These are phyloP conservation scores for Oryzias sinensis DNA, from an alignment of 2,797 vertebrate species.

Conservation along the genomic window DNA sequence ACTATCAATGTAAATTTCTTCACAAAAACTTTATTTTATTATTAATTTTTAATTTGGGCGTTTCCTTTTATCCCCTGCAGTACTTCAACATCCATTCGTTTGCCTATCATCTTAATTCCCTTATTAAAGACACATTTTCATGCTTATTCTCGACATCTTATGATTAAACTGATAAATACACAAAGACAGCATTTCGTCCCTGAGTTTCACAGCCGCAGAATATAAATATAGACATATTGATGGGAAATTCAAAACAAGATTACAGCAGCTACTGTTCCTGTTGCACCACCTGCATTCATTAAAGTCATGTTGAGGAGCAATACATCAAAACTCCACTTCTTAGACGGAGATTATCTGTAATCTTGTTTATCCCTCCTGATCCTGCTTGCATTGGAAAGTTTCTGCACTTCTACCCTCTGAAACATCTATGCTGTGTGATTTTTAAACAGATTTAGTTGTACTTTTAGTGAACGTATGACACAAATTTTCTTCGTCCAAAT, in stretches of 20 bases:
- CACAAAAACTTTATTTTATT: no score
- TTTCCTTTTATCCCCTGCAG: no score
- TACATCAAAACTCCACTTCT: slow-evolving; percentile 53
- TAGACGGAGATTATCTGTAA: slow-evolving; percentile 41
- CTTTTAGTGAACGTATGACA: no score
- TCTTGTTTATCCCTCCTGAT: slow-evolving; percentile 35
- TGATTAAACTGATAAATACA: neutral
- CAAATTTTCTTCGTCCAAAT: no score
- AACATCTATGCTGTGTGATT: slow-evolving; percentile 22
- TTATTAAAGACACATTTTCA: no score
- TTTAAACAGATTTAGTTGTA: no score
- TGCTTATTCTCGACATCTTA: neutral
- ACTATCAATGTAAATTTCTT: no score
- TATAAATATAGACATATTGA: slow-evolving; percentile 28
- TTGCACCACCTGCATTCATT: slow-evolving; percentile 56
- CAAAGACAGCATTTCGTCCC: neutral
- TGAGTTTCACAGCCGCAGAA: slow-evolving; percentile 11
- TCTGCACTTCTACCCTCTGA: slow-evolving; percentile 8
- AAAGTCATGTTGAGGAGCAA: slow-evolving; percentile 32
- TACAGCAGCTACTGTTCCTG: slow-evolving; percentile 28
- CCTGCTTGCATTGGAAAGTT: slow-evolving; percentile 35
- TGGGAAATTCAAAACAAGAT: slow-evolving; percentile 33
- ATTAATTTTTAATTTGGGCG: no score
- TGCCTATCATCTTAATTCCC: no score
- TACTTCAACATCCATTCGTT: no score